Evolutionary conservation across 2,888 invertebrate species (phyloP), one percentile per base, ranked within the genome.

Genomic region (Chrysolina haemoptera): DNA sequence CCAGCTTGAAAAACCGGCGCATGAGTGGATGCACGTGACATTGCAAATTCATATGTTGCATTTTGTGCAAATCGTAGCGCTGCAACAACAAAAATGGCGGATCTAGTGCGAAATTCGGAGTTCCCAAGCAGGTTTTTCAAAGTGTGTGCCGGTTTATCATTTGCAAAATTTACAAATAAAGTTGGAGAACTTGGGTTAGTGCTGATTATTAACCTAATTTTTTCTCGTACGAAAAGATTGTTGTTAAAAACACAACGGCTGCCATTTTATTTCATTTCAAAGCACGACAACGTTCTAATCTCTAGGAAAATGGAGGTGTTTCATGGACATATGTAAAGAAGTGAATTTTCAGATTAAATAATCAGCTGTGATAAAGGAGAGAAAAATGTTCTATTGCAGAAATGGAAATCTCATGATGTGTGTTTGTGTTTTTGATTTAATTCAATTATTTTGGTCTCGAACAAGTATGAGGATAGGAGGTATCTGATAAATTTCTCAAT

Each of bases 1-100:
- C 77, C 78, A 63, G 75, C 76, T 74, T 27, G 69, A 74, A 80
- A 80, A 79, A 78, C 83, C 79, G 78, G 83, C 83, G 82, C 83
- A 82, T 64, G 46, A 64, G 64, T 59, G 20, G 35, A 8, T 43
- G 65, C 67, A 53, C 18, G 46, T 18, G 62, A 68, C 70, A 65
- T 27, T 70, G 59, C 43, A 71, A 40, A 69, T 70, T 20, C 46
- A 55, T 48, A 59, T 63, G 8, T 35, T 68, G 62, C 68, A 65
- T 14, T 41, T 67, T 67, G 62, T 70, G 62, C 74, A 70, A 40
- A 66, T 62, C 35, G 35, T 43, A 62, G 55, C 14, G 11, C 8
- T 27, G 55, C 46, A 55, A n/a, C 70, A 67, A 46, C 74, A 67
- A 74, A 68, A 43, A 75, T 75, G 74, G 71, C 63, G 74, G 71